Percentiles rank a stretch among this genome's conserved stretches.
Conservation (phyloP, 1,140 invertebrate genomes). For the Procambarus clarkii region DNA sequence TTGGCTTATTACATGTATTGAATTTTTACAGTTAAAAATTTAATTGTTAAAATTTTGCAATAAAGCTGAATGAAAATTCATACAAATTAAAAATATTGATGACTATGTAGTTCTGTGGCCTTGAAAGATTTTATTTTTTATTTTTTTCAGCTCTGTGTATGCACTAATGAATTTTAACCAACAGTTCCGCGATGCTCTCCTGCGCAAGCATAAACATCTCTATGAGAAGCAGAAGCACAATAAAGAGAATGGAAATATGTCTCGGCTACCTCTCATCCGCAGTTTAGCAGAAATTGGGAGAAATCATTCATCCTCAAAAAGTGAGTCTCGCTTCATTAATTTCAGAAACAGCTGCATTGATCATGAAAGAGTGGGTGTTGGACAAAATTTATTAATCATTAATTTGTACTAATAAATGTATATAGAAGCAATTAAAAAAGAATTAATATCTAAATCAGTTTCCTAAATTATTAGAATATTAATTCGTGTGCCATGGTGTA, state of each 20-base stretch:
- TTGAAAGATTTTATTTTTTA: too few species aligned
- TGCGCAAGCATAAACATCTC: slow-evolving; percentile 95
- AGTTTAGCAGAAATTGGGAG: slow-evolving; percentile 97
- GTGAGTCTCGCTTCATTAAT: slow-evolving; percentile 81
- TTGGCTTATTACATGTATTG: too few species aligned
- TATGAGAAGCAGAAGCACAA: slow-evolving; percentile 83
- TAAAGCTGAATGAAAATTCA: too few species aligned
- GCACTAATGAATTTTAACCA: background rate
- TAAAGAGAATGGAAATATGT: slow-evolving; percentile 85
- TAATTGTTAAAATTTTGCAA: too few species aligned
- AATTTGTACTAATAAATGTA: background rate
- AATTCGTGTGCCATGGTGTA: slow-evolving; percentile 56
- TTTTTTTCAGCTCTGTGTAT: too few species aligned
- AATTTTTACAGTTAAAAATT: too few species aligned
- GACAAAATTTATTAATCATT: background rate
- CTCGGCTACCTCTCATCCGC: slow-evolving; percentile 93
- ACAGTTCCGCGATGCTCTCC: slow-evolving; percentile 88
- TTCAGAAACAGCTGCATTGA: background rate
- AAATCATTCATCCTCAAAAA: slow-evolving; percentile 96
- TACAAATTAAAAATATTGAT: too few species aligned
- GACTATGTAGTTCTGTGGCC: too few species aligned
- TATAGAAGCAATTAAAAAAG: slow-evolving; percentile 17
- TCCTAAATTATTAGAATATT: slow-evolving; percentile 30
- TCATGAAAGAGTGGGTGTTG: slow-evolving; percentile 8
- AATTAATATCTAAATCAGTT: background rate